phyloP scores from a whole-genome alignment of 1,140 invertebrate genomes.

The Pogonomyrmex californicus region DNA sequence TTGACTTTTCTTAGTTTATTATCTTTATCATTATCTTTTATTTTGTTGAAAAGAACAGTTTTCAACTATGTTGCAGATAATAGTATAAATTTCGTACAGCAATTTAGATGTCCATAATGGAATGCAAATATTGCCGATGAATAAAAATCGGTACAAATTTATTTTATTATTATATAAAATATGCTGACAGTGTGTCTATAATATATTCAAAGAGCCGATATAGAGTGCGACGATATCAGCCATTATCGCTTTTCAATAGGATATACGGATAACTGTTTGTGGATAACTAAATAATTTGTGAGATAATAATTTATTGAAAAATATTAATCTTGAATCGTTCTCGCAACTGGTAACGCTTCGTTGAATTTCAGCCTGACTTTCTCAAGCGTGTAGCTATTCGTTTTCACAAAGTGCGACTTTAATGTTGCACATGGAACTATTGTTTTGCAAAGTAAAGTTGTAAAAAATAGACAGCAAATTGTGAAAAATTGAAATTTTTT shows the following conservation, averaged over 20 bases:
- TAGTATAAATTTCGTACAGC: too few relatives aligned
- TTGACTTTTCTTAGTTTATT: neutral
- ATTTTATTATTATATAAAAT: neutral
- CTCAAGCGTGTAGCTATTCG: neutral
- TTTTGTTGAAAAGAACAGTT: neutral
- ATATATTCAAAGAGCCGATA: constrained; percentile 3
- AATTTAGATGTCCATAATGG: too few relatives aligned
- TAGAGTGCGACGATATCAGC: constrained; percentile 5
- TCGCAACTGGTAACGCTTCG: constrained; percentile 18
- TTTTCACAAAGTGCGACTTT: neutral
- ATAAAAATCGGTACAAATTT: neutral
- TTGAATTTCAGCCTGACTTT: constrained; percentile 3
- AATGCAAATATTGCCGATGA: neutral
- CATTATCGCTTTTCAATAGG: constrained; percentile 46
- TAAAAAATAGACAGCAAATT: neutral
- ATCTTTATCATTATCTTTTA: neutral
- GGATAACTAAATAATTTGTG: constrained; percentile 12
- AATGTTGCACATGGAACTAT: neutral
- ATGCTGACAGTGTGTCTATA: neutral
- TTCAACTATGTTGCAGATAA: neutral
- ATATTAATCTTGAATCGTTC: constrained; percentile 20
- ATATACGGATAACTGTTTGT: neutral
- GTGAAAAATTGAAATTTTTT: too few relatives aligned
- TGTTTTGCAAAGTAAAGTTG: neutral
- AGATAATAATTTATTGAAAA: constrained; percentile 17